These are phyloP conservation scores for Zosterops hypoxanthus DNA, from an alignment of 2,113 vertebrate genomes.

Conservation along the genomic window DNA sequence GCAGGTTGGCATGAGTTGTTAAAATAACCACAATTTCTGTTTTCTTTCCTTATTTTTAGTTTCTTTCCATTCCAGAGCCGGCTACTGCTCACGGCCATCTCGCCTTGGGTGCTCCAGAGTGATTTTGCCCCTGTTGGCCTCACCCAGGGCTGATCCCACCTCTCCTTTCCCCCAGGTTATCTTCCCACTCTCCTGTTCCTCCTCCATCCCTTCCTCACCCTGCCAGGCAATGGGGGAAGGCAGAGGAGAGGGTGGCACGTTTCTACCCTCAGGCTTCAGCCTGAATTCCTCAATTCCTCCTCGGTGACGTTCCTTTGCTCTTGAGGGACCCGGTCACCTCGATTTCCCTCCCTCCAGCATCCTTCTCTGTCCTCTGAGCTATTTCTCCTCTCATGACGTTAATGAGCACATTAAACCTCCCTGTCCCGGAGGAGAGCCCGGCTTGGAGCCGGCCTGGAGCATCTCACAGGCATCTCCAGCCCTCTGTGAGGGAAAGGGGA, in stretches of 20 bases:
- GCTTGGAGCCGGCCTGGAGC: background rate
- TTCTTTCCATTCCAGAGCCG: background rate
- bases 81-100: accelerated
- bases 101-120: background rate
- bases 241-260: background rate
- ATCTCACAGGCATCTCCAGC: background rate
- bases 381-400: background rate
- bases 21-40: background rate
- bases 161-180: background rate
- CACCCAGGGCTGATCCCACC: background rate
- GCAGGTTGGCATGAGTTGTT: background rate
- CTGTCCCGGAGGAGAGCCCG: background rate
- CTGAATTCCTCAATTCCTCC: constrained; percentile 23
- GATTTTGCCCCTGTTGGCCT: background rate
- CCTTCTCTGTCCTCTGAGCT: constrained; percentile 31
- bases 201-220: background rate
- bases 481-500: background rate
- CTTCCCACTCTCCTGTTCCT: background rate
- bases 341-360: background rate
- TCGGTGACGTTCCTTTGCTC: background rate
- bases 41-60: accelerated
- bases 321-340: constrained; percentile 6
- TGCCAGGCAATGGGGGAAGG: background rate
- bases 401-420: background rate
- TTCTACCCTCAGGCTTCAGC: background rate